Evolutionary conservation across 2,113 vertebrate species (phyloP).

Genomic region (Pedetes capensis): DNA sequence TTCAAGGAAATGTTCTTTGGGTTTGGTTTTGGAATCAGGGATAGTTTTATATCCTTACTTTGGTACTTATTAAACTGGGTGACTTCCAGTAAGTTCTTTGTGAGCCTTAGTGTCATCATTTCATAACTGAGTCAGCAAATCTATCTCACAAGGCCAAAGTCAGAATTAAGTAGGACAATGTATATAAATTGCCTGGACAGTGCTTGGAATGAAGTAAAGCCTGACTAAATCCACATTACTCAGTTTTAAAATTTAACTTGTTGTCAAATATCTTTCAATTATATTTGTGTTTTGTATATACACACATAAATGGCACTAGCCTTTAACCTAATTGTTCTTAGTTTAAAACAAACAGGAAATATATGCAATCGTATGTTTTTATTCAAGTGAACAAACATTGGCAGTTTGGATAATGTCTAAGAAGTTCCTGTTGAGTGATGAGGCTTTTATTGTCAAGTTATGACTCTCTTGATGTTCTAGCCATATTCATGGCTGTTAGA

Average conservation of each 20-base stretch:
- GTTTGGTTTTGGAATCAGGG: neutral
- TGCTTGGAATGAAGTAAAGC: neutral
- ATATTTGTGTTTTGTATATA: neutral
- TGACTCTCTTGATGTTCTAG: neutral
- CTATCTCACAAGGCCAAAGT: neutral
- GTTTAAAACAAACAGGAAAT: conserved; percentile 40
- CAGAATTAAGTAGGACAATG: neutral
- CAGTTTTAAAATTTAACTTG: neutral
- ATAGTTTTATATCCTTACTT: neutral
- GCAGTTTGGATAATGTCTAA: conserved; percentile 30
- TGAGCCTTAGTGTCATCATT: neutral
- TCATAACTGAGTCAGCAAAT: neutral
- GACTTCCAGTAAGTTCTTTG: neutral
- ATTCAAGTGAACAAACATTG: conserved; percentile 43
- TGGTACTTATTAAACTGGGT: neutral
- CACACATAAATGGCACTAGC: neutral
- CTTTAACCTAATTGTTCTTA: conserved; percentile 13
- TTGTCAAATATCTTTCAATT: neutral
- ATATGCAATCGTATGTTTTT: neutral
- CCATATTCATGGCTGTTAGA: neutral
- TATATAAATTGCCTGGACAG: neutral
- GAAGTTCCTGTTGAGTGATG: neutral
- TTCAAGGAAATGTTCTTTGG: neutral
- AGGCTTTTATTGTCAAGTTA: neutral
- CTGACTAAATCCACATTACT: neutral